Evolutionary conservation across 2,888 invertebrate genomes (phyloP), one percentile per base, ranked within the genome.

Genomic region (Beris morrisii): DNA sequence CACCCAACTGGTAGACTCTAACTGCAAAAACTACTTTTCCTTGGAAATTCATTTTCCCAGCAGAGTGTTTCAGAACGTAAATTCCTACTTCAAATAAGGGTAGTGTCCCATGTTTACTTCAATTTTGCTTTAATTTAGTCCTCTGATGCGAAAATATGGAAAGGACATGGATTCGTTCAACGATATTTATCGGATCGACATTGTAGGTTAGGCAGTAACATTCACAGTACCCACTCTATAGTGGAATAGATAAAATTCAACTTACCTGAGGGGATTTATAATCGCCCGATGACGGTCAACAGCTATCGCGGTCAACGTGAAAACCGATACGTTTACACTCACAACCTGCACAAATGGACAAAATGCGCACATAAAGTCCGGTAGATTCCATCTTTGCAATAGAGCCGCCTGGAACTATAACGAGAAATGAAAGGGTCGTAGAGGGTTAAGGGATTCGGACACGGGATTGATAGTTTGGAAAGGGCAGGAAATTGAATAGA

Each of bases 271-370:
- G 22, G 90, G 90, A 71, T 88, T 88, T 67, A 90, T 85, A 70
- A 90, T 88, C 3, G 91, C 91, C 53, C 90, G 85, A 79, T 93
- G 93, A 30, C 94, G 84, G 81, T 95, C 94, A 65, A 93, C 85
- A 0, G 94, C 92, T 67, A 94, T 93, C 61, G 92, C 92, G 11
- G 92, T 92, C 22, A 95, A 81, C 0, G 94, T 94, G 76, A 93
- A 91, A 43, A 95, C 91, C 72, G 92, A 92, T n/a, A 94, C 93
- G 75, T 91, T 93, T 2, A 95, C 92, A 71, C 91, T 90, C 13
- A 95, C 82, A 0, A 90, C 88, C 81, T 93, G 93, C 9, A 93
- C 89, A 79, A 93, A 95, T 0, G 94, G 93, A 72, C 93, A 93
- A 77, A 94, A 89, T 0, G 91, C 87, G 77, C 95, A 95, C 89